phyloP scores from a whole-genome alignment of 2,888 invertebrate genomes.

The Sympetrum striolatum region DNA sequence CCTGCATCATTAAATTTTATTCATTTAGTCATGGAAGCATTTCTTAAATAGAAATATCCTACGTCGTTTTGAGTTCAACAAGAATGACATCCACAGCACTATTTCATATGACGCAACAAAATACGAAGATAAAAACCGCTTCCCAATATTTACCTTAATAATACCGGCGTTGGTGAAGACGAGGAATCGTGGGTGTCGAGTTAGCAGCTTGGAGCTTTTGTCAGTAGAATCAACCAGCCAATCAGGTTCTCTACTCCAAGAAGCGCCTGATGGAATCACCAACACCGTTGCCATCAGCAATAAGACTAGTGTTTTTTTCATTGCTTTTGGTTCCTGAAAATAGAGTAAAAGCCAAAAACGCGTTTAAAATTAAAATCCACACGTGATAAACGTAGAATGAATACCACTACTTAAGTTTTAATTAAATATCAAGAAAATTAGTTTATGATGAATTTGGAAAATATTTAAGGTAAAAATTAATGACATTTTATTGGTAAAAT shows the following conservation, averaged over 20 bases:
- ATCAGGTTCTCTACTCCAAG: not conserved
- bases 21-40: too few species aligned
- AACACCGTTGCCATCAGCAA: not conserved
- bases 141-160: not conserved
- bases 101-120: not conserved
- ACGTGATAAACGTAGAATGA: too few species aligned
- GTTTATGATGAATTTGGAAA: too few species aligned
- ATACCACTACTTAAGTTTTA: too few species aligned
- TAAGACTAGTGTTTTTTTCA: not conserved
- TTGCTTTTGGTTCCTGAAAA: not conserved
- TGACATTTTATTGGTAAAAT: too few species aligned
- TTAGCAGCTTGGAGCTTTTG: not conserved
- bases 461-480: too few species aligned
- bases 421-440: too few species aligned
- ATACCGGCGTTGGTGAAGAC: slow-evolving; percentile 11
- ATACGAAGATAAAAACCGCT: not conserved
- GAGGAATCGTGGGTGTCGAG: slow-evolving; percentile 5
- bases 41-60: too few species aligned
- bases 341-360: not conserved
- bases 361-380: too few species aligned
- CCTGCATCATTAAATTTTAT: too few species aligned
- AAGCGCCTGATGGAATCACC: not conserved
- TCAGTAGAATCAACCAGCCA: not conserved
- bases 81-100: not conserved
- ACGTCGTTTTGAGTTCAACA: too few species aligned